These are phyloP conservation scores for Pasiphila rectangulata DNA, from an alignment of 2,888 invertebrate species.

Conservation along the genomic window DNA sequence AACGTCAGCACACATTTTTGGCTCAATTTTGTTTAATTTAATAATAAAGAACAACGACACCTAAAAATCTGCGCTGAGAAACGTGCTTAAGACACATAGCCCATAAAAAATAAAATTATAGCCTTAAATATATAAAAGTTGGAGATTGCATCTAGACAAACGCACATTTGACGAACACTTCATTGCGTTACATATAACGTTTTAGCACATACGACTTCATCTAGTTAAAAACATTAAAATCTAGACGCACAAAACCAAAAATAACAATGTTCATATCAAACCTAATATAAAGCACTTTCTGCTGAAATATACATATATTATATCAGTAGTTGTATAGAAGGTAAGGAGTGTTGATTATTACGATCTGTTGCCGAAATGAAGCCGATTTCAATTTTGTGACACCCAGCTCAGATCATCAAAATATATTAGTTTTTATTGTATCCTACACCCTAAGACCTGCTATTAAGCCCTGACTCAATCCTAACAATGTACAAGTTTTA, in stretches of 20 bases:
- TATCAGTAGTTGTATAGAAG: conserved; percentile 47
- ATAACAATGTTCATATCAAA: conserved; percentile 63
- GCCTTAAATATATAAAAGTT: conserved; percentile 54
- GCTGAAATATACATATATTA: conserved; percentile 57
- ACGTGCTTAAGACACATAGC: conserved; percentile 68
- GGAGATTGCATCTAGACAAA: conserved; percentile 71
- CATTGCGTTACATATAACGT: conserved; percentile 80
- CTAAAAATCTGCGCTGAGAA: conserved; percentile 57
- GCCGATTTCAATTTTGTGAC: conserved; percentile 69
- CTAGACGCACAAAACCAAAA: conserved; percentile 63
- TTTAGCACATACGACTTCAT: conserved; percentile 73
- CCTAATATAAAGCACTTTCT: conserved; percentile 68
- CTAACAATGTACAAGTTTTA: conserved; percentile 12
- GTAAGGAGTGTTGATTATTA: conserved; percentile 60
- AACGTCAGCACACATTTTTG: conserved; percentile 62
- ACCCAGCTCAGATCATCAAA: conserved; percentile 79
- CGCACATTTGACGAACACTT: conserved; percentile 71
- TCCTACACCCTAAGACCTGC: conserved; percentile 25
- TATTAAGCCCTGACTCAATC: conserved; percentile 21
- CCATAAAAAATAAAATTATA: conserved; percentile 58
- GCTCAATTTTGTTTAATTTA: conserved; percentile 28
- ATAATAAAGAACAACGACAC: conserved; percentile 20
- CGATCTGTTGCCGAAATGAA: conserved; percentile 81
- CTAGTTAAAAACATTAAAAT: conserved; percentile 65
- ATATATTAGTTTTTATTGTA: conserved; percentile 36